phyloP scores from a whole-genome alignment of 2,797 vertebrate genomes.

The Malacoraja senta region DNA sequence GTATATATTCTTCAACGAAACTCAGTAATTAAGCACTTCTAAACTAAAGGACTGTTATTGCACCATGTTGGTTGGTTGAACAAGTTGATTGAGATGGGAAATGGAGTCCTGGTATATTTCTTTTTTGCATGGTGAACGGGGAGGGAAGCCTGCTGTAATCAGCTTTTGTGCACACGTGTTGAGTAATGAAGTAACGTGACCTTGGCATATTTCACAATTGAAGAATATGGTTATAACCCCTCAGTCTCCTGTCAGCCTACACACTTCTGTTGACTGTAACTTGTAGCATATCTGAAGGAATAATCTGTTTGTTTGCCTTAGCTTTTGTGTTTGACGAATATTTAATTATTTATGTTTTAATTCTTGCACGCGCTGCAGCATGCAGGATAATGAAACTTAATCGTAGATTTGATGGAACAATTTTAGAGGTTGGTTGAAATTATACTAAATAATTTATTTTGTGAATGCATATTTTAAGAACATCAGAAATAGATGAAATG shows the following conservation, averaged over 20 bases:
- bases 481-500: background rate
- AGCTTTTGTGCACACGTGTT: background rate
- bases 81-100: background rate
- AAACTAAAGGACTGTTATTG: background rate
- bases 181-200: background rate
- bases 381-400: background rate
- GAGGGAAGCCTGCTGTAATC: background rate
- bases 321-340: background rate
- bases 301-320: background rate
- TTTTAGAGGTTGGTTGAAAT: background rate
- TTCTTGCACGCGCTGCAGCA: background rate
- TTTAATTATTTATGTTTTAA: background rate
- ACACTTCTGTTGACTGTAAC: background rate
- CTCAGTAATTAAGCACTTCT: background rate
- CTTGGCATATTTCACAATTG: background rate
- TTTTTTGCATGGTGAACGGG: background rate
- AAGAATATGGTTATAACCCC: background rate
- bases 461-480: background rate
- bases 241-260: no score
- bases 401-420: background rate
- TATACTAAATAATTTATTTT: background rate
- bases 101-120: background rate
- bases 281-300: background rate
- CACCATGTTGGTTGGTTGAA: background rate
- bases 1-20: no score